phyloP scores from a whole-genome alignment of 1,140 invertebrate genomes.

The Thrips palmi region DNA sequence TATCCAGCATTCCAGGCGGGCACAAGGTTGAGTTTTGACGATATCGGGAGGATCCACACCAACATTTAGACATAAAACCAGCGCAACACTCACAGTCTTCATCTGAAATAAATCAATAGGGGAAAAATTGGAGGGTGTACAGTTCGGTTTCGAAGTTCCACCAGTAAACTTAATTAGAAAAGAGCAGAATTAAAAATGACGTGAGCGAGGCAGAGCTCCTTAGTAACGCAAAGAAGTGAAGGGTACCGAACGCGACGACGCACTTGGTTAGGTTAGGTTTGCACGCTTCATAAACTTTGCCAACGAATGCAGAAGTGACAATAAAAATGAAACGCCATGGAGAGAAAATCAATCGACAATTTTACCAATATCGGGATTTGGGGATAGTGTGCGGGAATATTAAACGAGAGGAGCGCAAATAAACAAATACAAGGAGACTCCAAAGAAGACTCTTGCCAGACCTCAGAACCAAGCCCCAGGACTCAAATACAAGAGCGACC shows the following conservation, averaged over 20 bases:
- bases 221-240: background rate
- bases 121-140: no score
- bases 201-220: background rate
- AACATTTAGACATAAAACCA: conserved; percentile 95
- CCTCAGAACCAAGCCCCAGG: background rate
- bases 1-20: conserved; percentile 92
- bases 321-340: no score
- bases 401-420: no score
- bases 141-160: no score
- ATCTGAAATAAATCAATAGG: conserved; percentile 38
- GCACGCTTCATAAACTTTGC: background rate
- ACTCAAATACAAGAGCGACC: conserved; percentile 1
- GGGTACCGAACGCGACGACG: background rate
- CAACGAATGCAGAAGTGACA: no score
- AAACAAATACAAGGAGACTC: no score
- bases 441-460: no score
- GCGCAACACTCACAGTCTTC: conserved; percentile 97
- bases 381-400: no score
- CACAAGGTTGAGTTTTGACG: conserved; percentile 91
- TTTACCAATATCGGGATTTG: no score
- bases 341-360: no score
- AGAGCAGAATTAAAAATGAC: background rate
- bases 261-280: background rate
- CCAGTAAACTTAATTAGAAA: conserved; percentile 5
- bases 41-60: conserved; percentile 98